These are phyloP conservation scores for Dicyrtomina minuta DNA, from an alignment of 2,888 invertebrate species.

Conservation along the genomic window DNA sequence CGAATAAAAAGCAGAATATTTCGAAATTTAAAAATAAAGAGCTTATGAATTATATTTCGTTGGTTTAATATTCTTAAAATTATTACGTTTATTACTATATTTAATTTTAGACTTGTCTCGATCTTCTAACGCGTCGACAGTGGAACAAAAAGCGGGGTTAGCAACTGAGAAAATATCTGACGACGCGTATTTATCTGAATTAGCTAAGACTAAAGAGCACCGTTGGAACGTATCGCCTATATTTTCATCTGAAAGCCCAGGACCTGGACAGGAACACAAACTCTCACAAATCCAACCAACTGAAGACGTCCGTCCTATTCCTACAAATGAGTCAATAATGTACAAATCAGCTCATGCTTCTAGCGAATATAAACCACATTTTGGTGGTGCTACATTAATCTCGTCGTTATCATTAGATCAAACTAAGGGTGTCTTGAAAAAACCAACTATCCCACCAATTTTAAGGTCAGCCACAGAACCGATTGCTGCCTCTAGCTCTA, in stretches of 20 bases:
- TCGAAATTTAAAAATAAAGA: too few relatives aligned
- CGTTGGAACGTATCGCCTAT: conserved; percentile 16
- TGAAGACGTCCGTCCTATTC: not conserved
- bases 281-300: too few relatives aligned
- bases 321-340: not conserved
- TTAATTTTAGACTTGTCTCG: too few relatives aligned
- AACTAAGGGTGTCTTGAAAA: conserved; percentile 31
- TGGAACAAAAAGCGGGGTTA: too few relatives aligned
- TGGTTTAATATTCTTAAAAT: too few relatives aligned
- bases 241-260: not conserved
- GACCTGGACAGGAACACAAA: not conserved
- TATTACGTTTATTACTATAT: too few relatives aligned
- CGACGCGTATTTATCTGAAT: too few relatives aligned
- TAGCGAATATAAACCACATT: too few relatives aligned
- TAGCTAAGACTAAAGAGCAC: not conserved
- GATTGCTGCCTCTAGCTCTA: not conserved
- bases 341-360: not conserved
- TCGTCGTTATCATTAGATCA: conserved; percentile 24
- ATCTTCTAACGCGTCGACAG: too few relatives aligned
- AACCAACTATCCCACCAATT: conserved; percentile 38
- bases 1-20: too few relatives aligned
- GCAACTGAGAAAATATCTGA: too few relatives aligned
- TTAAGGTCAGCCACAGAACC: conserved; percentile 27
- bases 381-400: not conserved
- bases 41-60: too few relatives aligned